Evolutionary conservation across 2,113 vertebrate genomes (phyloP), one percentile per base, ranked within the genome.

Genomic region (Corythoichthys haematopterus): DNA sequence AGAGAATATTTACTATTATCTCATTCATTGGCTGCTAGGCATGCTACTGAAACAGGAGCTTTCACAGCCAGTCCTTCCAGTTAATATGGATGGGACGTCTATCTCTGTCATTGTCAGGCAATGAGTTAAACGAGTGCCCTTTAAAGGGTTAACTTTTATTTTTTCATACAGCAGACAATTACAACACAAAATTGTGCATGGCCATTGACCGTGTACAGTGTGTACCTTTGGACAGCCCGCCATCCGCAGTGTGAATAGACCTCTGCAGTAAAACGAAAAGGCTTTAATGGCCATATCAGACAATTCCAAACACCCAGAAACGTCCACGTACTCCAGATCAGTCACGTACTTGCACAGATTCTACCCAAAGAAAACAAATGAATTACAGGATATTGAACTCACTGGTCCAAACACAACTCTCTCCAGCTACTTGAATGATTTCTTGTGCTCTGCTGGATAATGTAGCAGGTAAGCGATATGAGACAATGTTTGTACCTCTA

Each of bases 151-250:
- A 28, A 28, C 20, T 28, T 28, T 28, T 28, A 28, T 28, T 28
- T 28, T 1, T 28, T 28, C 20, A 28, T 28, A 28, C 20, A 28
- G 20, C 20, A 28, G 20, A 28, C 20, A 28, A 28, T 28, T 28
- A 28, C 20, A 28, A 28, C 20, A 28, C 20, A 28, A 28, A 6
- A 16, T 33, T 38, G 20, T 48, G 12, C 45, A 35, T 5, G 11
- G 35, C 5, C 0, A 16, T 1, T 56, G 13, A 28, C 15, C 53
- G 51, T 36, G 36, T 38, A 36, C 14, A 36, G 9, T 0, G 7
- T 14, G 0, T 85, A 94, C 93, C 90, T 93, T 91, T n/a, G 84
- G 78, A 72, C 94, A 95, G 40, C 86, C 89, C 1, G 76, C 78
- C 64, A 88, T 76, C 63, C 12, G 90, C 77, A 91, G 82, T 38